These are phyloP conservation scores for Drosophila aldrichi DNA, from an alignment of 2,888 invertebrate genomes.

Conservation along the genomic window DNA sequence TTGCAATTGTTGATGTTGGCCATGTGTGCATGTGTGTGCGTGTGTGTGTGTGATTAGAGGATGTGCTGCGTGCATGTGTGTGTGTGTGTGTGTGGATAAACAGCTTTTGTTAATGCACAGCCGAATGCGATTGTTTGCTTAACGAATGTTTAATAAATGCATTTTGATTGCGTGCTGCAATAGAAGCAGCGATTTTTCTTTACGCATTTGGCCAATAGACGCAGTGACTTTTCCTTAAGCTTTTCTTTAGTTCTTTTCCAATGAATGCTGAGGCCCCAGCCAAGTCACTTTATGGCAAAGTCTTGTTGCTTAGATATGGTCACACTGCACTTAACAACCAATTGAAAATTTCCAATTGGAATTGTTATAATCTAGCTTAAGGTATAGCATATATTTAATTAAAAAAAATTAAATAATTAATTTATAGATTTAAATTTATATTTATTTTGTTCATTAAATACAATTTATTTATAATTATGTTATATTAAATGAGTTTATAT, in stretches of 20 bases:
- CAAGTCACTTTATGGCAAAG: background rate
- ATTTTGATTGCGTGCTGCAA: slow-evolving; percentile 39
- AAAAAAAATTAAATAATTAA: no score
- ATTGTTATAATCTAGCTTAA: no score
- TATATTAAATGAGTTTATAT: background rate
- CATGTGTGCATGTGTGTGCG: slow-evolving; percentile 6
- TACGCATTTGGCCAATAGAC: background rate
- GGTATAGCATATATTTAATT: no score
- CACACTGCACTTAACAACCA: background rate
- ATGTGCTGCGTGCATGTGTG: slow-evolving; percentile 36
- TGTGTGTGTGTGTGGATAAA: slow-evolving; percentile 26
- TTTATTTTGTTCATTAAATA: no score
- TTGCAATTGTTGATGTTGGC: slow-evolving; percentile 45
- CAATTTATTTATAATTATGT: no score
- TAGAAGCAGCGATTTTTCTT: slow-evolving; percentile 2
- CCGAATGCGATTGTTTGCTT: slow-evolving; percentile 31
- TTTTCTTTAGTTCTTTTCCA: background rate
- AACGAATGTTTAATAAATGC: slow-evolving; percentile 54
- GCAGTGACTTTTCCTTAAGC: background rate
- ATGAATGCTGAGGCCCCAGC: no score
- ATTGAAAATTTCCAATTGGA: background rate
- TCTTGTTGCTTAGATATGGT: background rate
- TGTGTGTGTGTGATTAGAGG: slow-evolving; percentile 32
- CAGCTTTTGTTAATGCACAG: slow-evolving; percentile 47
- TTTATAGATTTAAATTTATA: no score